phyloP scores from a whole-genome alignment of 2,113 vertebrate genomes.

The Hyaena hyaena region DNA sequence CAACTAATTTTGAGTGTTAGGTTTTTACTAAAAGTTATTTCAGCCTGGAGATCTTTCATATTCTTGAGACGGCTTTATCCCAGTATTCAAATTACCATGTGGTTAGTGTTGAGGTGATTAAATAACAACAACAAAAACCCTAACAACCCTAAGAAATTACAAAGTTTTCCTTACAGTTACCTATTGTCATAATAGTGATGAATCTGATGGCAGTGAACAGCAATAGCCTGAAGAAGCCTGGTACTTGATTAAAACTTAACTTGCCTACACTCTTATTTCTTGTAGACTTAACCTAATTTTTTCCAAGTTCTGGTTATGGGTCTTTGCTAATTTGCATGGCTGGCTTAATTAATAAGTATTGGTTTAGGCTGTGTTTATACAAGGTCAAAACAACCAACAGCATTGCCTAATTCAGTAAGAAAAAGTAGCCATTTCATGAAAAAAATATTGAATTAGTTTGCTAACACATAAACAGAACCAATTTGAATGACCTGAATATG shows the following conservation, averaged over 20 bases:
- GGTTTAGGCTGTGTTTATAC: slow-evolving; percentile 71
- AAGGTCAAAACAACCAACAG: slow-evolving; percentile 68
- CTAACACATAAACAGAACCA: not conserved
- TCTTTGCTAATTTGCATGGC: slow-evolving; percentile 76
- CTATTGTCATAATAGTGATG: not conserved
- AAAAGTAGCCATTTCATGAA: not conserved
- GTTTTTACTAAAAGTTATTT: not conserved
- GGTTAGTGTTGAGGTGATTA: not conserved
- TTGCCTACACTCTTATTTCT: slow-evolving; percentile 48
- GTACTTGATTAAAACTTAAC: not conserved
- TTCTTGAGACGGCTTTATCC: not conserved
- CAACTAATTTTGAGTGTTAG: not conserved
- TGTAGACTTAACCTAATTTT: slow-evolving; percentile 36
- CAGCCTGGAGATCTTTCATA: not conserved
- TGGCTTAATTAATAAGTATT: slow-evolving; percentile 68
- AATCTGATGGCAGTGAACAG: slow-evolving; percentile 80
- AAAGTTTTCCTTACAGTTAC: not conserved
- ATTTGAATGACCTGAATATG: not conserved
- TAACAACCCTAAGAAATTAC: not conserved
- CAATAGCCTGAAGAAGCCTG: slow-evolving; percentile 62
- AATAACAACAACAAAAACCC: not conserved
- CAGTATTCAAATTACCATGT: not conserved
- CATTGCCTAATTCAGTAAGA: not conserved
- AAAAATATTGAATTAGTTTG: slow-evolving; percentile 22
- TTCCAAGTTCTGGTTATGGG: slow-evolving; percentile 57